Percentiles rank a stretch among this genome's conserved stretches.
These are phyloP conservation scores for Brachionus sp. DNA, from an alignment of 1,140 invertebrate species.

Conservation along the genomic window DNA sequence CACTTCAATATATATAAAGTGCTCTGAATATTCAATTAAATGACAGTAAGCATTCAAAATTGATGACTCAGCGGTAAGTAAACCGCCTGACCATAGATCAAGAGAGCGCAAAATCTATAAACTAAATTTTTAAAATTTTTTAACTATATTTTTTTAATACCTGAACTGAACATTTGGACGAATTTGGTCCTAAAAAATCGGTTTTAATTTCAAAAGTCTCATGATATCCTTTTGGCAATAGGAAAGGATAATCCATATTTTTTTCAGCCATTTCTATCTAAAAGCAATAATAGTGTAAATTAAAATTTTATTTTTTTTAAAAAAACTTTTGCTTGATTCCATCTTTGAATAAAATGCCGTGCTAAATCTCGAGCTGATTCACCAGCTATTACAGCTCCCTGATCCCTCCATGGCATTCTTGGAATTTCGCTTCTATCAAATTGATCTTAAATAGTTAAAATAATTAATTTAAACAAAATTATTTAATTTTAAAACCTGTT, in stretches of 20 bases:
- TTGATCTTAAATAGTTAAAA: conserved; percentile 50
- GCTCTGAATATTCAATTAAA: conserved; percentile 81
- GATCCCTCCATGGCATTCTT: conserved; percentile 96
- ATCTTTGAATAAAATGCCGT: conserved; percentile 91
- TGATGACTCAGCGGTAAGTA: conserved; percentile 77
- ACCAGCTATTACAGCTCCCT: conserved; percentile 79
- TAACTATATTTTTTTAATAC: conserved; percentile 55
- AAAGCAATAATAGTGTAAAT: not conserved
- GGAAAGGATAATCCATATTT: conserved; percentile 46
- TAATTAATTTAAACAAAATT: not conserved
- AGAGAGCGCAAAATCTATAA: conserved; percentile 77
- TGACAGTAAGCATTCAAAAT: conserved; percentile 91
- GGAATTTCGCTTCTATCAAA: conserved; percentile 75
- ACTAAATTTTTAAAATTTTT: not conserved
- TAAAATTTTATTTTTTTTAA: not conserved
- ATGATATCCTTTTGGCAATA: conserved; percentile 74
- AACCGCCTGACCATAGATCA: conserved; percentile 83
- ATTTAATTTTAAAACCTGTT: conserved; percentile 70
- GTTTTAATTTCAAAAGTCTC: not conserved
- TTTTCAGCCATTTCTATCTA: not conserved
- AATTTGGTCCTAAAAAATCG: not conserved
- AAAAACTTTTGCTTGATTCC: conserved; percentile 71
- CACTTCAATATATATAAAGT: conserved; percentile 86
- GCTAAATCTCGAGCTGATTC: conserved; percentile 82
- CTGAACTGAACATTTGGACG: not conserved